Evolutionary conservation across 2,888 invertebrate species (phyloP).

Genomic region (Nymphalis urticae): DNA sequence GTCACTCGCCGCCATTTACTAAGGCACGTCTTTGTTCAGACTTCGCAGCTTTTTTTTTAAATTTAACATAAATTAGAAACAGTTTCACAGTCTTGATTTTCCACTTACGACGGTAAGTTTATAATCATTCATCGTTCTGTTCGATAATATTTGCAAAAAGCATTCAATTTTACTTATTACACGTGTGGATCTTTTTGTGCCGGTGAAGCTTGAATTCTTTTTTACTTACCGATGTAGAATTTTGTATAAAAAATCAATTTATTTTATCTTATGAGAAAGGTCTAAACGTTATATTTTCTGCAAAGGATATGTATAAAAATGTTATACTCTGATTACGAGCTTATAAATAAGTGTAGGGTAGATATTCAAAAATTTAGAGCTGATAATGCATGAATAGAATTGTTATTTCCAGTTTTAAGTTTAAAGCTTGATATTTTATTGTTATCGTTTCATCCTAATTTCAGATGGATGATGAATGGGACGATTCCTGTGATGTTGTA

Average conservation of each 20-base stretch:
- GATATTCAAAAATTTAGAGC: not conserved
- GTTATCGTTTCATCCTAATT: slow-evolving; percentile 33
- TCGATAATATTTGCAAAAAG: not conserved
- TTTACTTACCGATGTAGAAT: slow-evolving; percentile 16
- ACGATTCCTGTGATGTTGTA: slow-evolving; percentile 67
- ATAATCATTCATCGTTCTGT: not conserved
- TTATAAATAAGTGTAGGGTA: not conserved
- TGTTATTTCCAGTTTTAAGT: not conserved
- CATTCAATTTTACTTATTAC: slow-evolving; percentile 6
- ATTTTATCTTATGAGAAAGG: not conserved
- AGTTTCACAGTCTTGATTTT: slow-evolving; percentile 6
- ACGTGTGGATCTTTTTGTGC: slow-evolving; percentile 22
- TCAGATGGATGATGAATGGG: slow-evolving; percentile 82
- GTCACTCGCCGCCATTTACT: slow-evolving; percentile 36
- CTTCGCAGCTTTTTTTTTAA: slow-evolving; percentile 22
- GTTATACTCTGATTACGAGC: too few species aligned
- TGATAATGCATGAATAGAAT: not conserved
- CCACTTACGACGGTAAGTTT: slow-evolving; percentile 21
- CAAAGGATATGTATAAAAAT: too few species aligned
- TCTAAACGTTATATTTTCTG: too few species aligned
- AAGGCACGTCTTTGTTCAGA: slow-evolving; percentile 34
- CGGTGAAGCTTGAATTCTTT: slow-evolving; percentile 21
- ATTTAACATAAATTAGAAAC: slow-evolving; percentile 22
- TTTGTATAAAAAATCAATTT: not conserved
- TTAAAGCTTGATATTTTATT: too few species aligned